Evolutionary conservation across 1,140 invertebrate genomes (phyloP).

Genomic region (Orussus abietinus): DNA sequence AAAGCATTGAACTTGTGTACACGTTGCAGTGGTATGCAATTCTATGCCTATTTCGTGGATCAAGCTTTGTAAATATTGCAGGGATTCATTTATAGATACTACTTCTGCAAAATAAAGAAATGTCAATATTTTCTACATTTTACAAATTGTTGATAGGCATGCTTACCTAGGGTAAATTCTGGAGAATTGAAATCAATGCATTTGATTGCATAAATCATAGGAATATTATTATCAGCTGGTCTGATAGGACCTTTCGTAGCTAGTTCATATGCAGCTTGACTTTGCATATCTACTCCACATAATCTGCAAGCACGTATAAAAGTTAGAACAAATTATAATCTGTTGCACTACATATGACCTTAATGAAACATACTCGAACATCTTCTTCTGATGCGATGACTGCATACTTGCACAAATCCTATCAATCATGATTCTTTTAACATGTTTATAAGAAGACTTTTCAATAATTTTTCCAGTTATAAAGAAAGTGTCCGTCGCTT

Average conservation of each 20-base stretch:
- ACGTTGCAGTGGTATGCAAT: constrained; percentile 75
- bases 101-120: constrained; percentile 69
- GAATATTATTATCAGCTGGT: constrained; percentile 64
- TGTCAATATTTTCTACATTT: no score
- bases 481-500: constrained; percentile 72
- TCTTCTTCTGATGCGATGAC: constrained; percentile 74
- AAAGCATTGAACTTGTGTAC: constrained; percentile 73
- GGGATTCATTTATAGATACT: constrained; percentile 78
- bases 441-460: constrained; percentile 67
- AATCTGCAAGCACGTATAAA: constrained; percentile 54
- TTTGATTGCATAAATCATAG: constrained; percentile 84
- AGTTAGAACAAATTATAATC: constrained; percentile 6
- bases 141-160: constrained; percentile 10
- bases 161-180: constrained; percentile 78
- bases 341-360: background rate
- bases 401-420: constrained; percentile 71
- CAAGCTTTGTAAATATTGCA: constrained; percentile 68
- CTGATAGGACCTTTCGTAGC: constrained; percentile 74
- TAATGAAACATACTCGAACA: constrained; percentile 65
- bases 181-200: constrained; percentile 77
- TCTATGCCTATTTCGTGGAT: constrained; percentile 77
- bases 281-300: constrained; percentile 74
- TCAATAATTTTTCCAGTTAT: constrained; percentile 69
- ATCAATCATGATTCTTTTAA: constrained; percentile 66
- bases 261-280: constrained; percentile 85